Percentiles rank a stretch among this genome's conserved stretches.
Evolutionary conservation across 2,888 invertebrate genomes (phyloP).

Genomic region (Drosophila melanosoma): DNA sequence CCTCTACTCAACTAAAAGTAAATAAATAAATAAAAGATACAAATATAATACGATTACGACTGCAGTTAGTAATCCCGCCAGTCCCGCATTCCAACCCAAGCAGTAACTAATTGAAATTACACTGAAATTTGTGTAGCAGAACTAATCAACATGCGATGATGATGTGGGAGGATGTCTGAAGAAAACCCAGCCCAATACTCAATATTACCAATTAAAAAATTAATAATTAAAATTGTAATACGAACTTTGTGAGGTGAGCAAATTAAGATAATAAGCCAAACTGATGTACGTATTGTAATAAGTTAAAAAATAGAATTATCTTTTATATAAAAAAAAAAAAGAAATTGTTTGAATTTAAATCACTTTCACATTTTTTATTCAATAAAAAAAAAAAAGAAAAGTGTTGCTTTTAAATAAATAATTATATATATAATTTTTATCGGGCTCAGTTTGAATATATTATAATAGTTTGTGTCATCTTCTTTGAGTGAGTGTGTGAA

Average conservation of each 20-base stretch:
- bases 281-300: not conserved
- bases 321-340: not conserved
- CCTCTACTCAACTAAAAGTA: conserved; percentile 3
- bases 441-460: not conserved
- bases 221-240: not conserved
- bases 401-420: not conserved
- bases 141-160: conserved; percentile 24
- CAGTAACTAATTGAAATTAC: conserved; percentile 42
- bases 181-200: conserved; percentile 7
- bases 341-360: not conserved
- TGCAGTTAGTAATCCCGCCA: conserved; percentile 24
- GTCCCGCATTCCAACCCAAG: conserved; percentile 46
- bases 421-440: conserved; percentile 4
- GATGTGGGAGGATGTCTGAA: conserved; percentile 4
- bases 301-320: too few relatives aligned
- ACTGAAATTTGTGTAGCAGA: conserved; percentile 21
- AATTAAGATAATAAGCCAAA: not conserved
- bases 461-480: conserved; percentile 10
- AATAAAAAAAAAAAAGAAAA: not conserved
- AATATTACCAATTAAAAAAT: not conserved
- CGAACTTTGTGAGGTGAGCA: not conserved
- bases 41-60: conserved; percentile 10
- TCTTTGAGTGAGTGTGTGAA: conserved; percentile 25
- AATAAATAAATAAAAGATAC: conserved; percentile 32
- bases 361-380: not conserved